phyloP scores from a whole-genome alignment of 1,140 invertebrate species.

The Tachypleus tridentatus region DNA sequence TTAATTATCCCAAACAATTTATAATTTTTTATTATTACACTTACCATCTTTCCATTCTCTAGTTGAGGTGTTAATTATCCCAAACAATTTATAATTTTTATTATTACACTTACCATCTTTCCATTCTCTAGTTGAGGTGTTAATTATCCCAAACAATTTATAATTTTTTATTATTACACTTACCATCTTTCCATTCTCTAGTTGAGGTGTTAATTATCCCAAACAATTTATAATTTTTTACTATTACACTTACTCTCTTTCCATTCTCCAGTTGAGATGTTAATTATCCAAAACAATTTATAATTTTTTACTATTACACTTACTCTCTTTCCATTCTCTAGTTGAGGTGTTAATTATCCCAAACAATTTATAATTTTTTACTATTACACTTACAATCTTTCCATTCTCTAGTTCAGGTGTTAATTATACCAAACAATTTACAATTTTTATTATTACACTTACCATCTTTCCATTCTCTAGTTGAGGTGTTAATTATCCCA shows the following conservation, averaged over 20 bases:
- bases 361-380: slow-evolving; percentile 96
- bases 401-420: slow-evolving; percentile 92
- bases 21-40: no score
- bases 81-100: slow-evolving; percentile 96
- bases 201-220: slow-evolving; percentile 94
- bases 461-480: slow-evolving; percentile 96
- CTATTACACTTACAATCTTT: slow-evolving; percentile 86
- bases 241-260: slow-evolving; percentile 86
- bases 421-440: slow-evolving; percentile 98
- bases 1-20: slow-evolving; percentile 97
- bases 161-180: no score
- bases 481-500: slow-evolving; percentile 91
- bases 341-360: slow-evolving; percentile 94
- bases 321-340: slow-evolving; percentile 94
- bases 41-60: slow-evolving; percentile 94
- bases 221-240: slow-evolving; percentile 96
- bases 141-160: slow-evolving; percentile 95
- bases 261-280: slow-evolving; percentile 92
- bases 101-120: slow-evolving; percentile 83
- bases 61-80: slow-evolving; percentile 90
- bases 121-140: slow-evolving; percentile 92
- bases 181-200: slow-evolving; percentile 94
- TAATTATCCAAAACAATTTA: slow-evolving; percentile 95
- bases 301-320: slow-evolving; percentile 87
- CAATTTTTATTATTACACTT: no score